Evolutionary conservation across 1,140 invertebrate species (phyloP).

Genomic region (Copidosoma floridanum): DNA sequence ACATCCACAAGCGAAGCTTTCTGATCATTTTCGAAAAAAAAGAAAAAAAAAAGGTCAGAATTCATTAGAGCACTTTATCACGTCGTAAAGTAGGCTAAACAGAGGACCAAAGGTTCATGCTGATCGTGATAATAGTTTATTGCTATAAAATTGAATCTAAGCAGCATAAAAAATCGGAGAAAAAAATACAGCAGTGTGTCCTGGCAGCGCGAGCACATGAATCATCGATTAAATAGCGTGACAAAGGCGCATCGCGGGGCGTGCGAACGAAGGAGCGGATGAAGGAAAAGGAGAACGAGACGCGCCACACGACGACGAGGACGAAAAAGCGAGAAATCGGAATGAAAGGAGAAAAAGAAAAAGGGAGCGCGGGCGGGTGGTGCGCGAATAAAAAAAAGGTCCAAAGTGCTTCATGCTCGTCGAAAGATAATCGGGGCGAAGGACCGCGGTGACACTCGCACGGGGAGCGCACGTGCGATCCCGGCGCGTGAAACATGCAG

Average conservation of each 20-base stretch:
- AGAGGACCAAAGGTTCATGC: no score
- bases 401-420: slow-evolving; percentile 10
- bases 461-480: slow-evolving; percentile 28
- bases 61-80: no score
- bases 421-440: slow-evolving; percentile 22
- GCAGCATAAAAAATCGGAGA: no score
- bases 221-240: slow-evolving; percentile 25
- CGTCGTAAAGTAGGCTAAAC: no score
- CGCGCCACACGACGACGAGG: no score
- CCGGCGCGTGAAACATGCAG: slow-evolving; percentile 23
- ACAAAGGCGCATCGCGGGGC: slow-evolving; percentile 2
- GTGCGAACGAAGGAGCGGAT: not conserved
- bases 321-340: not conserved
- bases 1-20: no score
- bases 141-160: no score
- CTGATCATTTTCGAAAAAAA: no score
- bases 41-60: no score
- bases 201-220: slow-evolving; percentile 12
- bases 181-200: no score
- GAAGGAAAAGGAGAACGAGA: not conserved
- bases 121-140: no score
- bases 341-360: not conserved
- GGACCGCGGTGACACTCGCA: slow-evolving; percentile 16
- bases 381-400: no score
- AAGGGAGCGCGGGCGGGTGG: not conserved